Conservation (phyloP, 37 sponge, comb jelly and placozoan species). For the Crambe crambe region DNA sequence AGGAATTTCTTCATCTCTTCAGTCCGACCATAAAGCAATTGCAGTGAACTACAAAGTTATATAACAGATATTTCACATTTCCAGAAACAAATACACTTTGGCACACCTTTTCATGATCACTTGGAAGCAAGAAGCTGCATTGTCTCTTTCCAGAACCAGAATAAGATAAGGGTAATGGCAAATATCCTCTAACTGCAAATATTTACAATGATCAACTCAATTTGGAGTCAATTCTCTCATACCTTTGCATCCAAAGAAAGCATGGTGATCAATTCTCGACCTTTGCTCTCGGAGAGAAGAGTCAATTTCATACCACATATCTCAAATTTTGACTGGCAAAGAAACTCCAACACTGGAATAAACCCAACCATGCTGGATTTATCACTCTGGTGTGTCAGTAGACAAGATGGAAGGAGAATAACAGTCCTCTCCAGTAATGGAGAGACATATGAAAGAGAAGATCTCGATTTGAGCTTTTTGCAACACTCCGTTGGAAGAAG, state of each 20-base stretch:
- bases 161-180: slow-evolving; percentile 32
- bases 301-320: slow-evolving; percentile 29
- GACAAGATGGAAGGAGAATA: slow-evolving; percentile 36
- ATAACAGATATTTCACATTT: too few species aligned
- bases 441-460: slow-evolving; percentile 1
- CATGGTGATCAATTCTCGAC: background rate
- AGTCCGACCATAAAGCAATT: background rate
- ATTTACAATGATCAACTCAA: background rate
- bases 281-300: slow-evolving; percentile 1
- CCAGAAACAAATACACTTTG: too few species aligned
- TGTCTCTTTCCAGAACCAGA: slow-evolving; percentile 47
- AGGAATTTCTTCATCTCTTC: background rate
- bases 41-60: too few species aligned
- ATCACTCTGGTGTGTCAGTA: background rate
- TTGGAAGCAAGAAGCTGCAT: slow-evolving; percentile 76
- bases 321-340: slow-evolving; percentile 9
- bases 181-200: slow-evolving; percentile 11
- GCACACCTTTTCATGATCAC: slow-evolving; percentile 65
- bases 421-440: slow-evolving; percentile 46
- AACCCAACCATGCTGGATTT: slow-evolving; percentile 2
- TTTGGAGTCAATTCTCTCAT: background rate
- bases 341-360: slow-evolving; percentile 22
- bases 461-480: background rate
- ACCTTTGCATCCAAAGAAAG: background rate
- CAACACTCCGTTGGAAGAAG: background rate